Conservation (phyloP, 2,888 invertebrate genomes). For the Pediacus dermestoides region DNA sequence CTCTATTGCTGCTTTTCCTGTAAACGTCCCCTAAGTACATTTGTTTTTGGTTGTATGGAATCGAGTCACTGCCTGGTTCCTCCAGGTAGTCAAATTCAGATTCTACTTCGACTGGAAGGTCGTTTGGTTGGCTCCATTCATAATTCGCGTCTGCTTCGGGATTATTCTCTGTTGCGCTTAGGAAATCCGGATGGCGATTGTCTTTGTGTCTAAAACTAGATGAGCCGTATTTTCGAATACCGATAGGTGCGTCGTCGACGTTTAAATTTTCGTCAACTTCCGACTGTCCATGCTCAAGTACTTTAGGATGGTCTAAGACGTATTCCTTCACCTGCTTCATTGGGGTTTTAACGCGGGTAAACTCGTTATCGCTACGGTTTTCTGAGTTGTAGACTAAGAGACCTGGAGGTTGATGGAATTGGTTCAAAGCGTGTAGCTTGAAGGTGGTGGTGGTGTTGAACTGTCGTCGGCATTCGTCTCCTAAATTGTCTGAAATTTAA, state of each 20-base stretch:
- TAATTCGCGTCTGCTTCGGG: constrained; percentile 5
- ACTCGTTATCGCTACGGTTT: constrained; percentile 23
- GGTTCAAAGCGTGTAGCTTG: constrained; percentile 63
- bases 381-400: constrained; percentile 65
- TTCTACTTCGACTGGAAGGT: constrained; percentile 18
- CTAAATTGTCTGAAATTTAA: constrained; percentile 13
- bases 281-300: constrained; percentile 29
- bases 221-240: constrained; percentile 37
- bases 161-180: constrained; percentile 17
- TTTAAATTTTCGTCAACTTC: constrained; percentile 36
- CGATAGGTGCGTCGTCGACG: constrained; percentile 30
- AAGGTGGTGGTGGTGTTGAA: constrained; percentile 68
- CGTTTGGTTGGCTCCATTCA: neutral
- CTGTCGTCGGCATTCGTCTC: constrained; percentile 43
- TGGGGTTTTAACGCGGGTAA: constrained; percentile 17
- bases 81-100: constrained; percentile 25
- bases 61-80: constrained; percentile 33
- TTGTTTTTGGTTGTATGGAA: constrained; percentile 35
- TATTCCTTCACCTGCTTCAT: constrained; percentile 42
- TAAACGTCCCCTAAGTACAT: constrained; percentile 25
- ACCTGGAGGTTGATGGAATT: constrained; percentile 68
- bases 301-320: constrained; percentile 39
- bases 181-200: constrained; percentile 34
- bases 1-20: constrained; percentile 33
- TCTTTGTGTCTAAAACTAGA: constrained; percentile 45